A percentile compares a stretch with the other conserved stretches of the same genome.
Evolutionary conservation across 2,888 invertebrate species (phyloP).

Genomic region (Drosophila testacea): DNA sequence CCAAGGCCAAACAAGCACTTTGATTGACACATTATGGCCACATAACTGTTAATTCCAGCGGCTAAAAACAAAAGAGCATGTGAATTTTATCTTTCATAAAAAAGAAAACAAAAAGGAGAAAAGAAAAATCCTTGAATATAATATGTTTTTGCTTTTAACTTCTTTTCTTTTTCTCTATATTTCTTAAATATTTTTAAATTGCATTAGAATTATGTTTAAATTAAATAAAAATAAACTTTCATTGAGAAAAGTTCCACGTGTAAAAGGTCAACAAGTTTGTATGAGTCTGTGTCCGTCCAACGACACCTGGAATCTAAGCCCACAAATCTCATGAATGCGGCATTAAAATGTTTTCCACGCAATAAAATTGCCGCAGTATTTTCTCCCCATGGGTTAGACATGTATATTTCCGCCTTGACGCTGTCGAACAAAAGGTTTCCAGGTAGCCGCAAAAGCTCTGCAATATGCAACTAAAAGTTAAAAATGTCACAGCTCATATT

Average conservation of each 20-base stretch:
- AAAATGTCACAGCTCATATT: slow-evolving; percentile 19
- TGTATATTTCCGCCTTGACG: slow-evolving; percentile 52
- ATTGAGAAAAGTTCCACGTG: neutral
- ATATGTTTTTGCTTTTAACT: neutral
- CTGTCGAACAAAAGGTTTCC: slow-evolving; percentile 59
- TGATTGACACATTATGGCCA: slow-evolving; percentile 38
- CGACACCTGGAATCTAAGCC: neutral
- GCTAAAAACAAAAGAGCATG: slow-evolving; percentile 1
- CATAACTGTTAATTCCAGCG: slow-evolving; percentile 15
- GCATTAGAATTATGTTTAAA: neutral
- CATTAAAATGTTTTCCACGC: slow-evolving; percentile 63
- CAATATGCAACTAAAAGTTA: slow-evolving; percentile 34
- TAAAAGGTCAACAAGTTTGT: slow-evolving; percentile 53
- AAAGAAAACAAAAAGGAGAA: neutral
- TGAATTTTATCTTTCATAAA: neutral
- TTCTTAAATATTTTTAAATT: neutral
- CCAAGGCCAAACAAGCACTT: slow-evolving; percentile 12
- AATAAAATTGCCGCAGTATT: slow-evolving; percentile 58
- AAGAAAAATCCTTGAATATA: neutral
- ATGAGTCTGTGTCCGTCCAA: neutral
- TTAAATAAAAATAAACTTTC: neutral
- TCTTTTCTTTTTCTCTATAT: neutral
- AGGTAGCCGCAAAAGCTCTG: slow-evolving; percentile 42
- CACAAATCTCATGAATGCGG: slow-evolving; percentile 47
- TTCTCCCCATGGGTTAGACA: slow-evolving; percentile 26